Percentiles rank a stretch among this genome's conserved stretches.
Conservation (phyloP, 2,113 vertebrate genomes). For the Bagarius yarrelli region DNA sequence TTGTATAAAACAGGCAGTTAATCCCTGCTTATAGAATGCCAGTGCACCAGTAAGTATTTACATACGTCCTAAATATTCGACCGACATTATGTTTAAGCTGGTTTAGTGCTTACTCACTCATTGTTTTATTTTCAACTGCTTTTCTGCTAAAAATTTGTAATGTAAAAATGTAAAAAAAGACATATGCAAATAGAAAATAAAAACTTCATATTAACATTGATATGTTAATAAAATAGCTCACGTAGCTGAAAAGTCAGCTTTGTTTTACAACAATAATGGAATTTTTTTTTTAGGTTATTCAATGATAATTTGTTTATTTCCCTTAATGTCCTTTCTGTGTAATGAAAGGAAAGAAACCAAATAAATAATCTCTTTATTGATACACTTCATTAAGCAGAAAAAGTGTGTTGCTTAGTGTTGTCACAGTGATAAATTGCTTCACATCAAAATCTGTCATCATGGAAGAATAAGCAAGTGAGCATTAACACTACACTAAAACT, state of each 20-base stretch:
- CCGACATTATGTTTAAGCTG: not conserved
- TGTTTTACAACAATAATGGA: not conserved
- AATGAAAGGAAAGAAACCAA: not conserved
- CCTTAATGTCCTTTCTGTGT: not conserved
- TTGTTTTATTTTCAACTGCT: not conserved
- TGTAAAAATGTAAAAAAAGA: too few relatives aligned
- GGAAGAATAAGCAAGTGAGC: slow-evolving; percentile 20
- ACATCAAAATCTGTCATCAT: slow-evolving; percentile 15
- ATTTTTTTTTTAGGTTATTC: not conserved
- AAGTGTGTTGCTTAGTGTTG: not conserved
- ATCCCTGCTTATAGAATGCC: too few relatives aligned
- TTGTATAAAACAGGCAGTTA: too few relatives aligned
- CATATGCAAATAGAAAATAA: not conserved
- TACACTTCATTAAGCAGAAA: slow-evolving; percentile 25
- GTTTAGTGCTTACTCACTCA: not conserved
- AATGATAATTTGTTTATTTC: slow-evolving; percentile 7
- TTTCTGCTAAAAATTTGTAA: not conserved
- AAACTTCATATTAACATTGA: not conserved
- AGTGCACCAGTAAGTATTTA: not conserved
- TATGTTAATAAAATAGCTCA: not conserved
- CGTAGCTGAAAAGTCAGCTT: not conserved
- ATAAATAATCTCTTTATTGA: slow-evolving; percentile 17
- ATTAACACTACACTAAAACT: not conserved
- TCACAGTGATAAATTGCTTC: not conserved
- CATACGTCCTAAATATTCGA: not conserved